phyloP scores from a whole-genome alignment of 2,797 vertebrate genomes.

The Florisuga fusca region DNA sequence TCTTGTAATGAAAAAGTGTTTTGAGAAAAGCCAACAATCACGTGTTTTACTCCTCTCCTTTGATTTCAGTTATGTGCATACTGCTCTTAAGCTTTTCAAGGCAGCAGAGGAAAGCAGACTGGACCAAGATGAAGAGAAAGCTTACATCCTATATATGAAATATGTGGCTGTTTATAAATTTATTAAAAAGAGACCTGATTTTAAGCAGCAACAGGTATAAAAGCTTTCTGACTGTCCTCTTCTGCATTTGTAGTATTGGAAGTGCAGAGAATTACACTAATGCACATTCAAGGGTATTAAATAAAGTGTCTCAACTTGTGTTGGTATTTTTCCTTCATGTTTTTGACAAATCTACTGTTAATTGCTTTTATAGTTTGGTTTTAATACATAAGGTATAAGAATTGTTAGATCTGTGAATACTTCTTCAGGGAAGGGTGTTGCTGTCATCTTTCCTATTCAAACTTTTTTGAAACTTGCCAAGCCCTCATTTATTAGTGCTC shows the following conservation, averaged over 20 bases:
- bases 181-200: constrained; percentile 94
- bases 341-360: background rate
- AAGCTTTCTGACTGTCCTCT: constrained; percentile 32
- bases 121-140: constrained; percentile 95
- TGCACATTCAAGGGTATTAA: background rate
- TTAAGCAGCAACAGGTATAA: constrained; percentile 93
- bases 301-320: background rate
- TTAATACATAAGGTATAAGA: background rate
- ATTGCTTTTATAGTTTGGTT: background rate
- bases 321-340: background rate
- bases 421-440: background rate
- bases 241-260: constrained; percentile 4
- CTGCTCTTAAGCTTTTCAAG: constrained; percentile 96
- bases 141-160: constrained; percentile 98
- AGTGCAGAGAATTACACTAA: background rate
- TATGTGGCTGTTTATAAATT: constrained; percentile 93
- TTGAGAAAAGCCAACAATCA: background rate
- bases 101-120: constrained; percentile 93
- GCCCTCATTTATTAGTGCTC: background rate
- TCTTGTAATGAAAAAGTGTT: background rate
- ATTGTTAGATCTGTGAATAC: background rate
- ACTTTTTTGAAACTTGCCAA: background rate
- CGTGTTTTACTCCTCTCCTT: background rate
- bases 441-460: background rate
- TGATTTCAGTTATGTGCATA: constrained; percentile 90